phyloP scores from a whole-genome alignment of 1,140 invertebrate genomes.

The Apocrypta bakeri region DNA sequence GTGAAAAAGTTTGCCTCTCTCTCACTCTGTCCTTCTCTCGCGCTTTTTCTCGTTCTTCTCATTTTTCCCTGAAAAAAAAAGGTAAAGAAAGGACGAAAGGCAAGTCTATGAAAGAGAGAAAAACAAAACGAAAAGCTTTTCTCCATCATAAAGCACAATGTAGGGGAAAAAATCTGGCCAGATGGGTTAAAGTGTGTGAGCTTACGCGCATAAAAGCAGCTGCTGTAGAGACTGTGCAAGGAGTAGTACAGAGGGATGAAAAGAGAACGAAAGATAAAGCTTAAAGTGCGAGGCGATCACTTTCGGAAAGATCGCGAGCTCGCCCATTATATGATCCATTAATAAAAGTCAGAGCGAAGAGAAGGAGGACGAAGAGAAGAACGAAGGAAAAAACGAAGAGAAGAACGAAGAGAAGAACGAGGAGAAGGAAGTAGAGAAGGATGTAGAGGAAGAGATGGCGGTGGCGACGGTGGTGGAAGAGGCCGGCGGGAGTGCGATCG shows the following conservation, averaged over 20 bases:
- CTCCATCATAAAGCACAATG: constrained; percentile 21
- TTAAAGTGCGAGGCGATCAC: constrained; percentile 4
- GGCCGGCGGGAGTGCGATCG: constrained; percentile 3
- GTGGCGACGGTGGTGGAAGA: constrained; percentile 47
- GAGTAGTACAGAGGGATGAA: background rate
- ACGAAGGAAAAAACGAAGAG: too few species aligned
- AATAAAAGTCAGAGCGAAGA: constrained; percentile 53
- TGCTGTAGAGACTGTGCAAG: background rate
- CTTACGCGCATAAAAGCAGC: background rate
- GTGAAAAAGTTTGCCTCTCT: constrained; percentile 20
- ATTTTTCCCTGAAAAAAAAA: background rate
- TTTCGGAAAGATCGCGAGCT: constrained; percentile 26
- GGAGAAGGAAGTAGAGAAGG: too few species aligned
- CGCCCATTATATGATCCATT: constrained; percentile 50
- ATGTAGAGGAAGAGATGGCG: too few species aligned
- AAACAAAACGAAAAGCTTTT: constrained; percentile 16
- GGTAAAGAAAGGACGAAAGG: background rate
- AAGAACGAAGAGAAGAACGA: too few species aligned
- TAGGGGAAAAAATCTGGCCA: background rate
- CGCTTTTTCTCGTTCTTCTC: background rate
- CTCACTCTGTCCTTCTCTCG: background rate
- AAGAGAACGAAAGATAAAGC: constrained; percentile 24
- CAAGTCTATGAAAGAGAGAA: background rate
- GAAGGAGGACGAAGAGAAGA: background rate
- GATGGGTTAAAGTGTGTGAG: background rate